Conservation (phyloP, 2,888 invertebrate genomes). For the Epsilonema sp. region DNA sequence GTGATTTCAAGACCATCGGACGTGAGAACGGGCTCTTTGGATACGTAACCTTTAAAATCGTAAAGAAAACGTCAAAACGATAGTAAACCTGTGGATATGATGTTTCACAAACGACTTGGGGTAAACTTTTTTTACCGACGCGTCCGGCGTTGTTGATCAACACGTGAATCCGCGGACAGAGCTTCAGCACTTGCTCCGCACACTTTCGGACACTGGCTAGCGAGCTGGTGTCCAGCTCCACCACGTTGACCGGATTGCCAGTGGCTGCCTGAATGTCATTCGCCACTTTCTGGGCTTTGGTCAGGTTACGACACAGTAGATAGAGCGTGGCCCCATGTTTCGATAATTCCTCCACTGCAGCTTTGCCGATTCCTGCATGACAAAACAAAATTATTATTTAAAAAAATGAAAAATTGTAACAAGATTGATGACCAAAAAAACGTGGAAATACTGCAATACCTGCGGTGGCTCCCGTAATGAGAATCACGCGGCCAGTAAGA, state of each 20-base stretch:
- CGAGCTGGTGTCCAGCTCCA: not conserved
- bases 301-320: constrained; percentile 1
- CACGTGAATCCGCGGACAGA: constrained; percentile 1
- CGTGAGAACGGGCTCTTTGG: not conserved
- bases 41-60: no score
- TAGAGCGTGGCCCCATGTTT: constrained; percentile 1
- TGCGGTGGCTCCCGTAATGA: not conserved
- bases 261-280: not conserved
- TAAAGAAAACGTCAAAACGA: no score
- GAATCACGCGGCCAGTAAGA: not conserved
- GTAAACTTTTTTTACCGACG: no score
- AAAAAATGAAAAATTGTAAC: not conserved
- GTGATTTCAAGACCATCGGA: not conserved
- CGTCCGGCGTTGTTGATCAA: constrained; percentile 6
- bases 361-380: constrained; percentile 3
- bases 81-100: no score
- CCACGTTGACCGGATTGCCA: not conserved
- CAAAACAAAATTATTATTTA: not conserved
- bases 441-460: no score
- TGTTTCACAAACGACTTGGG: no score
- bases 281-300: not conserved
- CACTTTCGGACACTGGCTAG: not conserved
- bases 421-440: no score
- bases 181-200: not conserved
- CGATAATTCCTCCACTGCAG: not conserved